A percentile compares a stretch with the other conserved stretches of the same genome.
These are phyloP conservation scores for Dendroctonus ponderosae DNA, from an alignment of 1,140 invertebrate genomes.

Conservation along the genomic window DNA sequence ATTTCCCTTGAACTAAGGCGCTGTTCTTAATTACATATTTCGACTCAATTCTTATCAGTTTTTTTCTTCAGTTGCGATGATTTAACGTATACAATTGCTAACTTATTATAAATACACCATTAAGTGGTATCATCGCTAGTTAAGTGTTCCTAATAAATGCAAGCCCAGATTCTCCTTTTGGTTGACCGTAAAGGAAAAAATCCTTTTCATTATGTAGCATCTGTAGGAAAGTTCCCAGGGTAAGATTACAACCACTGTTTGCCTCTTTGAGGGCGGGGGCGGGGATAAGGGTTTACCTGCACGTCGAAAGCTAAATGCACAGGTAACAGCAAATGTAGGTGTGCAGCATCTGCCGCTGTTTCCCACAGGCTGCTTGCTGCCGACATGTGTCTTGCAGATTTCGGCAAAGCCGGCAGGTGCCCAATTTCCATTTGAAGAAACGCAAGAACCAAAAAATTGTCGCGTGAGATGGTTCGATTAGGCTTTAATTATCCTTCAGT, in stretches of 20 bases:
- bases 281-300: constrained; percentile 30
- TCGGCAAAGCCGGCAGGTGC: constrained; percentile 28
- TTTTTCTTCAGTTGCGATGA: too few species aligned
- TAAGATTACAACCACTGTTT: constrained; percentile 32
- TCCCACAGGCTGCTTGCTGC: constrained; percentile 30
- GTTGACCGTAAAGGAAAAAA: too few species aligned
- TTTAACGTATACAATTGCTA: too few species aligned
- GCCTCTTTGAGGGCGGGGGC: constrained; percentile 23
- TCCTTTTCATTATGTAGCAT: constrained; percentile 1
- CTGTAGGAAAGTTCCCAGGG: constrained; percentile 30
- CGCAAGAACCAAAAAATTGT: constrained; percentile 30
- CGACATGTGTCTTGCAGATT: constrained; percentile 37
- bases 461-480: constrained; percentile 33
- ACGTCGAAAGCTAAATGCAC: constrained; percentile 27
- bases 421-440: constrained; percentile 25
- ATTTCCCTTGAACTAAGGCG: too few species aligned
- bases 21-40: too few species aligned
- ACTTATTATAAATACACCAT: too few species aligned
- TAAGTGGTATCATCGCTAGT: too few species aligned
- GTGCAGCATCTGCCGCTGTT: constrained; percentile 34
- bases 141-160: too few species aligned
- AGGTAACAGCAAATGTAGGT: constrained; percentile 30
- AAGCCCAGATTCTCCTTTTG: too few species aligned
- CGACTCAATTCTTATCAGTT: too few species aligned
- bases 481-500: constrained; percentile 31